A percentile compares a stretch with the other conserved stretches of the same genome.
phyloP scores from a whole-genome alignment of 1,140 invertebrate genomes.

The Atta texana region DNA sequence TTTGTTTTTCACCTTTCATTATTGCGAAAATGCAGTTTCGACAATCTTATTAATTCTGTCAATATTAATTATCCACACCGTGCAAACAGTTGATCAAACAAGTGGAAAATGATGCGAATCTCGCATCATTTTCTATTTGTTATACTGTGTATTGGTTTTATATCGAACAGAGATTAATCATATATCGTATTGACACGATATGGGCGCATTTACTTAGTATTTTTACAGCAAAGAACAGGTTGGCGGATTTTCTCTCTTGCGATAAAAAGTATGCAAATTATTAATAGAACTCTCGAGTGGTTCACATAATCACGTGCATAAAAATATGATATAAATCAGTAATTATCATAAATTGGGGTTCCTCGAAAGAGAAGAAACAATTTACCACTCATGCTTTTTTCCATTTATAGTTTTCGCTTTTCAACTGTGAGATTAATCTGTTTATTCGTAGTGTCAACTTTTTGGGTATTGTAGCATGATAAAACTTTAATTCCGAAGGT shows the following conservation, averaged over 20 bases:
- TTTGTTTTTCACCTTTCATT: not conserved
- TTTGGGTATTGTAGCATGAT: not conserved
- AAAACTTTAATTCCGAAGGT: not conserved
- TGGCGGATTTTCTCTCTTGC: not conserved
- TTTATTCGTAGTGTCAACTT: slow-evolving; percentile 8
- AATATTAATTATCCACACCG: slow-evolving; percentile 73
- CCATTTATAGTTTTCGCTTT: not conserved
- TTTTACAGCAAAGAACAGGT: slow-evolving; percentile 10
- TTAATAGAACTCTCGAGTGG: slow-evolving; percentile 1
- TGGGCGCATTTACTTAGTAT: not conserved
- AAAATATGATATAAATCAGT: not conserved
- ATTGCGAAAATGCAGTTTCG: slow-evolving; percentile 12
- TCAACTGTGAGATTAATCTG: slow-evolving; percentile 23
- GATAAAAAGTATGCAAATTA: slow-evolving; percentile 40
- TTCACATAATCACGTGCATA: not conserved
- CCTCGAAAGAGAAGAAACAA: not conserved
- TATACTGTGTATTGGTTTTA: not conserved
- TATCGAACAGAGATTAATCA: slow-evolving; percentile 55
- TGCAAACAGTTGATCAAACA: slow-evolving; percentile 44
- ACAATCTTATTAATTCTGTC: slow-evolving; percentile 1
- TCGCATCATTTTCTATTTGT: not conserved
- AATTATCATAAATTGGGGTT: slow-evolving; percentile 12
- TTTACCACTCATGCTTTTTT: not conserved
- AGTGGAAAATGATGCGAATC: slow-evolving; percentile 60
- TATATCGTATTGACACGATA: slow-evolving; percentile 8